Evolutionary conservation across 1,140 invertebrate species (phyloP).

Genomic region (Atta colombica): DNA sequence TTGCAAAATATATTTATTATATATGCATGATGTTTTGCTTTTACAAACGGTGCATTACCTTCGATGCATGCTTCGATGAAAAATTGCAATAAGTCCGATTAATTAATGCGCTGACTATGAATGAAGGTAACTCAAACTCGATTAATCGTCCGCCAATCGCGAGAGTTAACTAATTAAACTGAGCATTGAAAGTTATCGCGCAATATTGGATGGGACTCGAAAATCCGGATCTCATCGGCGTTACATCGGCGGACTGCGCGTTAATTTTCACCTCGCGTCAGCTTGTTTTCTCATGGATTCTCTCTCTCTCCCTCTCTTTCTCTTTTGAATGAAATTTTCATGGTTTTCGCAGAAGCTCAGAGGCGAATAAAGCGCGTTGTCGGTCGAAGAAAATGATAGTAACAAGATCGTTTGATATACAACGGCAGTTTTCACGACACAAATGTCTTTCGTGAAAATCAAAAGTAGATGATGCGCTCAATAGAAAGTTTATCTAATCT

Average conservation of each 20-base stretch:
- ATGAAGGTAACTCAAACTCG: conserved; percentile 37
- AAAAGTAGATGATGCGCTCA: conserved; percentile 44
- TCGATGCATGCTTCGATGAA: neutral
- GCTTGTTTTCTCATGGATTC: conserved; percentile 45
- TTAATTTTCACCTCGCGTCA: conserved; percentile 41
- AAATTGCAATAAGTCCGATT: conserved; percentile 41
- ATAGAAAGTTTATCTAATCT: neutral
- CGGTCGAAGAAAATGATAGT: conserved; percentile 7
- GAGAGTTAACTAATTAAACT: conserved; percentile 58
- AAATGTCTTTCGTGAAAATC: conserved; percentile 62
- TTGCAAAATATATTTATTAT: neutral
- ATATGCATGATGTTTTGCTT: neutral
- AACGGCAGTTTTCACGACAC: conserved; percentile 34
- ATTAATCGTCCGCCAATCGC: conserved; percentile 40
- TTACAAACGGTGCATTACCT: neutral
- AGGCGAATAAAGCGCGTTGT: neutral
- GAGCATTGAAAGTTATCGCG: conserved; percentile 60
- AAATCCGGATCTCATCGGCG: conserved; percentile 47
- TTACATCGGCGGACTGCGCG: conserved; percentile 27
- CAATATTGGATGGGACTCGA: conserved; percentile 42
- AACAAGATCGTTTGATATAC: conserved; percentile 53
- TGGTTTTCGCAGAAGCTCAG: conserved; percentile 34
- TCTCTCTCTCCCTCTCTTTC: neutral
- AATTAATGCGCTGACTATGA: conserved; percentile 22
- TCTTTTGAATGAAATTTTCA: conserved; percentile 43